Base-by-base conservation (phyloP, 2,797 vertebrate species). In the Uromys caudimaculatus region DNA sequence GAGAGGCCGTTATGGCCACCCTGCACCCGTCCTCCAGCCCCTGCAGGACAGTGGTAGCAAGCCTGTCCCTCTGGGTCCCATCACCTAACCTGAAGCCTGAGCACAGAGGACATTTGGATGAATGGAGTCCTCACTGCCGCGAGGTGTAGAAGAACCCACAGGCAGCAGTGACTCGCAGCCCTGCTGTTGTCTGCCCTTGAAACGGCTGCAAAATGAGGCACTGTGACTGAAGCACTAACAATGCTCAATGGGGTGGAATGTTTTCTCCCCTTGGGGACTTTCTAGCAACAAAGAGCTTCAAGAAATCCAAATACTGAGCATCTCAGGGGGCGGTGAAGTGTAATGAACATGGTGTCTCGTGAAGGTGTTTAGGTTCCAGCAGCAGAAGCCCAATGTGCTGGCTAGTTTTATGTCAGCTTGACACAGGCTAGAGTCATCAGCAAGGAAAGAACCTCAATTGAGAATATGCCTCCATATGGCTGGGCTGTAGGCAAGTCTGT, bases 71-170 rank as follows among this genome's bases (percentile, higher is more conserved):
- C 94, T 38, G 44, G 1, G 29, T 7, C 38, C 82, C n/a, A 12
- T 41, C 32, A 4, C 69, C 76, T 54, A 67, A 54, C n/a, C 6
- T 1, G 32, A 95, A 64, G 52, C 47, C 92, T 79, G 60, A 14
- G 54, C 60, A n/a, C 5, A 35, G 85, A 0, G 1, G 90, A 81
- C 54, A 2, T 52, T 75, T 85, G 91, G 54, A 54, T 85, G 73
- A 97, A 95, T 56, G 73, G 76, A 87, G 76, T 93, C 77, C 64
- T 93, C 41, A 35, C 62, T 89, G 93, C 62, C 75, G 85, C 76
- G 79, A 81, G 54, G 73, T 5, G 0, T 44, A 52, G 54, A 79
- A 89, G 73, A 88, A 96, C 58, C 76, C 17, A 58, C 4, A 58
- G 9, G 27, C 73, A 21, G 93, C 84, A 52, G 76, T 75, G 96